Evolutionary conservation across 2,888 invertebrate species (phyloP).

Genomic region (Stenchaetothrips biformis): DNA sequence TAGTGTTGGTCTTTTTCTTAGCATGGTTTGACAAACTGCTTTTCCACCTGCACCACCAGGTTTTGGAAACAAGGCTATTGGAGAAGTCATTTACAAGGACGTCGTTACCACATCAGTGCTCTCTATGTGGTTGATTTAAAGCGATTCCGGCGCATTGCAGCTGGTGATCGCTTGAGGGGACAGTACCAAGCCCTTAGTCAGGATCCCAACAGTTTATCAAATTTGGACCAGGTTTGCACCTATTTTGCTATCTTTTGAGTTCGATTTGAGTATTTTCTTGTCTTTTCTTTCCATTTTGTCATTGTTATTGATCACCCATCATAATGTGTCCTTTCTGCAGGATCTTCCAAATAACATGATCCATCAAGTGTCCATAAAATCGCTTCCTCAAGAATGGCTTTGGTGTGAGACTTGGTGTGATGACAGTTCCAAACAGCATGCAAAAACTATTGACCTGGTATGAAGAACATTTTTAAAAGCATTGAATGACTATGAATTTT

Average conservation of each 20-base stretch:
- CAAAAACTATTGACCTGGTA: constrained; percentile 97
- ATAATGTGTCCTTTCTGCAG: constrained; percentile 47
- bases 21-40: neutral
- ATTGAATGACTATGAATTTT: constrained; percentile 7
- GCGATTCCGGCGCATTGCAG: constrained; percentile 93
- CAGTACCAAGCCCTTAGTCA: constrained; percentile 99
- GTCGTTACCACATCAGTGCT: constrained; percentile 93
- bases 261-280: constrained; percentile 24
- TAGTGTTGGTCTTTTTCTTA: too few relatives aligned
- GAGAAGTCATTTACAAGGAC: constrained; percentile 92
- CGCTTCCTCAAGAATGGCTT: constrained; percentile 97
- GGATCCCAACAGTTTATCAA: constrained; percentile 97
- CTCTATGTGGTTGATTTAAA: constrained; percentile 96
- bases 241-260: neutral
- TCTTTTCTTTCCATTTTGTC: neutral
- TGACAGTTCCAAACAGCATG: constrained; percentile 75
- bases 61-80: constrained; percentile 99
- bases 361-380: constrained; percentile 96
- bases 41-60: constrained; percentile 44
- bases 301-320: neutral
- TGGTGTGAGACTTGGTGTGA: constrained; percentile 99
- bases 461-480: constrained; percentile 42
- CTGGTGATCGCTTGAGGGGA: constrained; percentile 93
- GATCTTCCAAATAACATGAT: constrained; percentile 99
- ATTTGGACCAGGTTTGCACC: constrained; percentile 65